Conservation (phyloP, 35 echinoderm and acorn worm genomes). For the Lytechinus pictus region DNA sequence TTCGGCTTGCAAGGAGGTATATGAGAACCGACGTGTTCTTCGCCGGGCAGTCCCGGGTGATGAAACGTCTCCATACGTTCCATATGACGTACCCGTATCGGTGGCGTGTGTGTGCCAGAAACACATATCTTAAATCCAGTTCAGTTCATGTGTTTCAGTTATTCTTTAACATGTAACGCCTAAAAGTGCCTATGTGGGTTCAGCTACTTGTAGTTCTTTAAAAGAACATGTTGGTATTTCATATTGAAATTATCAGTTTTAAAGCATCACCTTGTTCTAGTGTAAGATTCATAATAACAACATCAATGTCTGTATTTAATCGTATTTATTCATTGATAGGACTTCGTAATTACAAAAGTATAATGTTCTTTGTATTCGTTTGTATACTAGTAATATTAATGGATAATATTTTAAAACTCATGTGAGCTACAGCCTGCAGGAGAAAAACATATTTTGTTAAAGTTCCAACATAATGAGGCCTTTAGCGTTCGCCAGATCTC, state of each 20-base stretch:
- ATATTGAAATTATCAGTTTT: slow-evolving; percentile 4
- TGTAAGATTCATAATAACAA: not conserved
- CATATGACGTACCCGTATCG: not conserved
- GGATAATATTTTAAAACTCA: too few species aligned
- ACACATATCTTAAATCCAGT: not conserved
- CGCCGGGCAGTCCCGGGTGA: not conserved
- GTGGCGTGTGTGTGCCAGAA: not conserved
- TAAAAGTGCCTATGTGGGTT: not conserved
- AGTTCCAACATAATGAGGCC: too few species aligned
- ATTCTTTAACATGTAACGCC: not conserved
- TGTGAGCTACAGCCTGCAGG: too few species aligned
- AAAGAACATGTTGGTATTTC: not conserved
- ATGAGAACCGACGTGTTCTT: not conserved
- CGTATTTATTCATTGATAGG: not conserved
- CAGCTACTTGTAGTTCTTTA: not conserved
- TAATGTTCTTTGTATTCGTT: too few species aligned
- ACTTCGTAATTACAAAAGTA: too few species aligned
- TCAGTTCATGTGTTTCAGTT: not conserved
- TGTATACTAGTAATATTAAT: too few species aligned
- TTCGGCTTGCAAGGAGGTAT: not conserved
- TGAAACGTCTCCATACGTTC: not conserved
- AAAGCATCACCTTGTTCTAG: not conserved
- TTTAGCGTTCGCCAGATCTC: too few species aligned
- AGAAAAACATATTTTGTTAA: too few species aligned
- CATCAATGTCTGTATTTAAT: not conserved